A percentile compares a stretch with the other conserved stretches of the same genome.
phyloP scores from a whole-genome alignment of 2,888 invertebrate species.

The Ommatoiulus sabulosus region DNA sequence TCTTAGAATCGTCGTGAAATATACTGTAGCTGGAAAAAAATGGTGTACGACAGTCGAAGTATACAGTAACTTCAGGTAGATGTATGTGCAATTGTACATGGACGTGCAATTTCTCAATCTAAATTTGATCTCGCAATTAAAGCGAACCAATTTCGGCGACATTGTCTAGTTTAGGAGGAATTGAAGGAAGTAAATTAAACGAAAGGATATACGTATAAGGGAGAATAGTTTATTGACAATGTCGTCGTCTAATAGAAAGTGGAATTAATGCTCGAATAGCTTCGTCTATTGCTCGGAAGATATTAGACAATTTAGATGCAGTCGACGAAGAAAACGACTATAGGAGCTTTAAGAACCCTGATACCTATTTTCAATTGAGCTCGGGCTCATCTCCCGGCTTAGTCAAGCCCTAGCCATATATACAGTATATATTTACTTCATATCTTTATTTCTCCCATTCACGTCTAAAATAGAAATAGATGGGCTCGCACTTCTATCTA shows the following conservation, averaged over 20 bases:
- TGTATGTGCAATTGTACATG: neutral
- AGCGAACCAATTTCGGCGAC: neutral
- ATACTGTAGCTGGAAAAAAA: too few species aligned
- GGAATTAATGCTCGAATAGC: conserved; percentile 50
- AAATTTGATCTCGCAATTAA: conserved; percentile 30
- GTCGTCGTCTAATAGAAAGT: conserved; percentile 49
- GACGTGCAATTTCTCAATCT: neutral
- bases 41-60: too few species aligned
- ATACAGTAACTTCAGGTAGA: too few species aligned
- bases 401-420: conserved; percentile 9
- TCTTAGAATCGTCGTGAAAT: too few species aligned
- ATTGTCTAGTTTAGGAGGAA: neutral
- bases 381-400: conserved; percentile 35
- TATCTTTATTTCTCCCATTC: conserved; percentile 32
- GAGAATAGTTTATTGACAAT: conserved; percentile 48
- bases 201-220: neutral
- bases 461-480: conserved; percentile 17
- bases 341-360: conserved; percentile 30
- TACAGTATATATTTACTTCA: conserved; percentile 37
- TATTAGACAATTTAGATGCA: conserved; percentile 47
- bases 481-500: conserved; percentile 1
- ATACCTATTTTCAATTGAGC: conserved; percentile 50
- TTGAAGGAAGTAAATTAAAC: neutral
- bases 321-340: neutral
- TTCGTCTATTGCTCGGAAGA: conserved; percentile 45